A percentile compares a stretch with the other conserved stretches of the same genome.
Conservation (phyloP, 2,797 vertebrate genomes). For the Loris lydekkerianus region DNA sequence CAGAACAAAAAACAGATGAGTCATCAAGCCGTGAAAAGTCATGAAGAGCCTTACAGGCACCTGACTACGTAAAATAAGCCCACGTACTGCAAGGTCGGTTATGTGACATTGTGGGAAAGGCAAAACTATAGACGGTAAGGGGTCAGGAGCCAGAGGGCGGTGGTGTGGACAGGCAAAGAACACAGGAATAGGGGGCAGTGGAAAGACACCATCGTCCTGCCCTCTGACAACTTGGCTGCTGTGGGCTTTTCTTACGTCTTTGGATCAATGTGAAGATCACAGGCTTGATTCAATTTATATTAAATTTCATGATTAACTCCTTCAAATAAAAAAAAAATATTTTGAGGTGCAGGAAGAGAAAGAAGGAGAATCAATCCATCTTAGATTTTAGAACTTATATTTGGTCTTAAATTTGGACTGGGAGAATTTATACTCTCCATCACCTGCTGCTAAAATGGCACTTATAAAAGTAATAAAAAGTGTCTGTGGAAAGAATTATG, state of each 20-base stretch:
- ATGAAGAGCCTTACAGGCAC: not conserved
- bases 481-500: constrained; percentile 14
- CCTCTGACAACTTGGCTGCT: not conserved
- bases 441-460: constrained; percentile 14
- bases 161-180: not conserved
- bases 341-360: not conserved
- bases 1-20: not conserved
- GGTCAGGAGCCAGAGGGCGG: not conserved
- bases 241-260: constrained; percentile 21
- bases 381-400: constrained; percentile 9
- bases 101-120: not conserved
- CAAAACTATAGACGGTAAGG: not conserved
- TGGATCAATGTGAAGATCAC: not conserved
- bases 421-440: not conserved
- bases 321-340: not conserved
- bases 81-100: not conserved
- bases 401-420: not conserved
- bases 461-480: constrained; percentile 17
- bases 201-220: not conserved
- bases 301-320: constrained; percentile 38
- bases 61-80: not conserved
- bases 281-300: not conserved
- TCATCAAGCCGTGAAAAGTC: not conserved
- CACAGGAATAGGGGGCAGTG: not conserved
- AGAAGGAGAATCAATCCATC: not conserved